A percentile compares a stretch with the other conserved stretches of the same genome.
Conservation (phyloP, 2,113 vertebrate genomes). For the Corvus moneduloides region DNA sequence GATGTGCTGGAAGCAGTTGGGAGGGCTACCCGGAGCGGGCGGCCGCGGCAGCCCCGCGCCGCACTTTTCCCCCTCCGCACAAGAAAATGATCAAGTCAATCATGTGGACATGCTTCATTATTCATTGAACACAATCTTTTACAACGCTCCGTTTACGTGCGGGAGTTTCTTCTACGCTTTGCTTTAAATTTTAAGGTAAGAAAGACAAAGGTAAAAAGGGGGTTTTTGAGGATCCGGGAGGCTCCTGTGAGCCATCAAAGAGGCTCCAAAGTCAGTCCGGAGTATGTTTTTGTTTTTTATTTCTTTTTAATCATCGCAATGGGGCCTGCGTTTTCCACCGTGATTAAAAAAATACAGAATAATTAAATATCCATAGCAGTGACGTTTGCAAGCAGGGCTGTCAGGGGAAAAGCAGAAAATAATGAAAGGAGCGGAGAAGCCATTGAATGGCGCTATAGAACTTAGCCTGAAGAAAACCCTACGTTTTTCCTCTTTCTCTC, state of each 20-base stretch:
- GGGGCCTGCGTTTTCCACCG: conserved; percentile 81
- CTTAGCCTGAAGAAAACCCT: conserved; percentile 74
- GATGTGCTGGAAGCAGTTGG: conserved; percentile 83
- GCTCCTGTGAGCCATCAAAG: conserved; percentile 45
- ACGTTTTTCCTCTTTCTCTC: conserved; percentile 63
- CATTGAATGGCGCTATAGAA: conserved; percentile 78
- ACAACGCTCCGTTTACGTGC: conserved; percentile 88
- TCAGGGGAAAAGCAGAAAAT: conserved; percentile 74
- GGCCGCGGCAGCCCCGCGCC: conserved; percentile 85
- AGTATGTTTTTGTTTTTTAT: conserved; percentile 55
- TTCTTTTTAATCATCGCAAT: conserved; percentile 76
- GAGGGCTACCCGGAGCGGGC: conserved; percentile 82
- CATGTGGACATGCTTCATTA: conserved; percentile 95
- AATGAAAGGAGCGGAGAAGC: conserved; percentile 73
- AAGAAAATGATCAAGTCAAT: conserved; percentile 94
- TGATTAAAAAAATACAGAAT: conserved; percentile 88
- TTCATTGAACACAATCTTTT: conserved; percentile 92
- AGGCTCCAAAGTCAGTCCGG: conserved; percentile 84
- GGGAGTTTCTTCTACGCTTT: conserved; percentile 84
- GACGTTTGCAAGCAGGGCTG: conserved; percentile 84
- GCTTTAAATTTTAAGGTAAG: conserved; percentile 88
- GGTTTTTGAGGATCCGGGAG: conserved; percentile 54
- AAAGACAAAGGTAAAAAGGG: conserved; percentile 78
- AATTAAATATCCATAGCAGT: conserved; percentile 89
- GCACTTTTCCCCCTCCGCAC: conserved; percentile 88